A percentile compares a stretch with the other conserved stretches of the same genome.
Conservation (phyloP, 2,797 vertebrate genomes). For the Pipistrellus nathusii region DNA sequence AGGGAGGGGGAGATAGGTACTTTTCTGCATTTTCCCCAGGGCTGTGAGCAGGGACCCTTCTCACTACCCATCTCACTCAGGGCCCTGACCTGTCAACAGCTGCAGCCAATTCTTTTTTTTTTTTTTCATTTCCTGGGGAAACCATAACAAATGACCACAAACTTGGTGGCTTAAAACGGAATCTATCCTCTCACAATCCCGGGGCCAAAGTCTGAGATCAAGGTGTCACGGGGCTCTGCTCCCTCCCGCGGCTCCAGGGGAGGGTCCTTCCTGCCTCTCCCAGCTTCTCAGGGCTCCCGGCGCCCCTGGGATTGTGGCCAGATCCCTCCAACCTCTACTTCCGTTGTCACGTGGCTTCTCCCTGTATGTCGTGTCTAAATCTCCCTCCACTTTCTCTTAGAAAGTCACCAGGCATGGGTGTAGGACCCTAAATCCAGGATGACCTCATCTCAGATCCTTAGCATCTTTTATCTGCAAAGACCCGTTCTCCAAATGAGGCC, state of each 20-base stretch:
- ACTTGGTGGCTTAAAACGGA: not conserved
- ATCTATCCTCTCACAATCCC: not conserved
- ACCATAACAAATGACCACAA: not conserved
- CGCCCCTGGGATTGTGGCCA: not conserved
- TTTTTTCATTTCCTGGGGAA: not conserved
- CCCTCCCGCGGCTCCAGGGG: not conserved
- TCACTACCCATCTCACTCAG: not conserved
- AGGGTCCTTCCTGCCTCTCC: not conserved
- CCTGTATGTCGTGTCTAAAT: not conserved
- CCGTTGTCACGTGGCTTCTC: not conserved
- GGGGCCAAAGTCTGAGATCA: not conserved
- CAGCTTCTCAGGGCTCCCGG: not conserved
- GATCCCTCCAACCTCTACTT: not conserved
- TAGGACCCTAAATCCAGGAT: not conserved
- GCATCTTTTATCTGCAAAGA: not conserved
- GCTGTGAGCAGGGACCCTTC: too few relatives aligned
- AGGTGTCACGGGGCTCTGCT: not conserved
- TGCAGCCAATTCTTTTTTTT: not conserved
- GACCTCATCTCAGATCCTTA: not conserved
- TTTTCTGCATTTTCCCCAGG: not conserved
- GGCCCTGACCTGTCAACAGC: not conserved
- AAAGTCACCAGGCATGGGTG: not conserved
- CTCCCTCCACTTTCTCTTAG: not conserved
- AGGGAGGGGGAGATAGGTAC: rapidly evolving
- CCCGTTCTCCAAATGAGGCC: not conserved